A percentile compares a stretch with the other conserved stretches of the same genome.
phyloP scores from a whole-genome alignment of 2,888 invertebrate genomes.

The Orthonevra nobilis region DNA sequence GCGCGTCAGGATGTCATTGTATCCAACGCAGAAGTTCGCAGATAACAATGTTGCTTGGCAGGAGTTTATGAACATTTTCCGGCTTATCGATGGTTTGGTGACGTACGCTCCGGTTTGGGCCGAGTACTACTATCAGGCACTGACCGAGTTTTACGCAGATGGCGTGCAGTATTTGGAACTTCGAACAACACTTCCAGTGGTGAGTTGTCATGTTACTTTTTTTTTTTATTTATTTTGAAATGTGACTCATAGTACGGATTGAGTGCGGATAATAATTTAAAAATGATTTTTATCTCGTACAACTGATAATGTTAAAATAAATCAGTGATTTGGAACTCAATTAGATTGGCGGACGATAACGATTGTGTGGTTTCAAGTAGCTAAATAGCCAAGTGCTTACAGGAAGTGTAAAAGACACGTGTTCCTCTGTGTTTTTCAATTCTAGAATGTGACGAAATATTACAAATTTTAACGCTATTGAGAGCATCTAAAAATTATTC shows the following conservation, averaged over 20 bases:
- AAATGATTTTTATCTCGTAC: no score
- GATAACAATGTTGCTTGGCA: conserved; percentile 83
- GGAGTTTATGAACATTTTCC: conserved; percentile 82
- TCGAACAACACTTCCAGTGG: conserved; percentile 83
- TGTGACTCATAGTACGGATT: conserved; percentile 1
- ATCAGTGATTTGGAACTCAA: neutral
- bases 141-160: conserved; percentile 84
- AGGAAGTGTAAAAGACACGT: no score
- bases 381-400: no score
- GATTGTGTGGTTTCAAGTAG: no score
- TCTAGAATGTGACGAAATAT: no score
- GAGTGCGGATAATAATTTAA: neutral
- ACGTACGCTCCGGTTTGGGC: conserved; percentile 85
- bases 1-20: conserved; percentile 82
- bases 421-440: no score
- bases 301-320: no score
- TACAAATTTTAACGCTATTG: no score
- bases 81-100: conserved; percentile 81
- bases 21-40: conserved; percentile 81
- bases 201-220: conserved; percentile 60
- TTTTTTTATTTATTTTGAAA: neutral
- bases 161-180: conserved; percentile 87
- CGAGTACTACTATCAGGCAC: conserved; percentile 84
- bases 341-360: no score
- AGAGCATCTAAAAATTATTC: no score